Percentiles rank a stretch among this genome's conserved stretches.
These are phyloP conservation scores for Dioctria rufipes DNA, from an alignment of 2,888 invertebrate genomes.

Conservation along the genomic window DNA sequence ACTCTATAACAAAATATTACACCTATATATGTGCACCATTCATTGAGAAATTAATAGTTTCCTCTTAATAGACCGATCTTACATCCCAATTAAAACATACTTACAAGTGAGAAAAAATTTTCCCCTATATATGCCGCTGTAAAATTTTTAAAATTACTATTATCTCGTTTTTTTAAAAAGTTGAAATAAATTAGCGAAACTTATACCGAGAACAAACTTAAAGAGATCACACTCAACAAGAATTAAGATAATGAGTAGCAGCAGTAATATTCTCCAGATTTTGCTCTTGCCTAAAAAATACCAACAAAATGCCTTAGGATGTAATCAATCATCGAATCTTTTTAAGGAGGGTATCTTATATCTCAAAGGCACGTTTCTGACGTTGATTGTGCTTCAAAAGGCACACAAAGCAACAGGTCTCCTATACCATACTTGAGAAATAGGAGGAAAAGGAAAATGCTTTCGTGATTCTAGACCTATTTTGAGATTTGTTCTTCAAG, in stretches of 20 bases:
- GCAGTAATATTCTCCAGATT: background rate
- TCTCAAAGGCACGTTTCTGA: constrained; percentile 23
- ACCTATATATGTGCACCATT: no score
- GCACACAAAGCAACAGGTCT: constrained; percentile 4
- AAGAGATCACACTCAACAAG: background rate
- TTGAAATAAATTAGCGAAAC: no score
- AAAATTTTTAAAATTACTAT: no score
- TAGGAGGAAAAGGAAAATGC: background rate
- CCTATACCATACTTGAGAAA: background rate
- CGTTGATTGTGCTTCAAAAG: constrained; percentile 1
- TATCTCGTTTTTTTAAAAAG: no score
- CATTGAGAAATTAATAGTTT: no score
- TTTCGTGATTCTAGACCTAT: constrained; percentile 11
- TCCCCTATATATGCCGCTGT: no score
- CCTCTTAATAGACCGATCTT: no score
- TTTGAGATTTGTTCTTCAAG: constrained; percentile 8
- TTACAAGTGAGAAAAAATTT: no score
- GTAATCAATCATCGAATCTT: constrained; percentile 40
- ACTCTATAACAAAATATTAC: no score
- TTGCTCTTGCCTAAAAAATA: constrained; percentile 6
- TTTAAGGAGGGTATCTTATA: constrained; percentile 12
- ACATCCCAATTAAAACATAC: no score
- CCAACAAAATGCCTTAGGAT: constrained; percentile 30
- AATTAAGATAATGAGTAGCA: constrained; percentile 23
- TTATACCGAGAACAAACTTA: no score